Conservation (phyloP, 2,888 invertebrate species). For the Thera obeliscata region DNA sequence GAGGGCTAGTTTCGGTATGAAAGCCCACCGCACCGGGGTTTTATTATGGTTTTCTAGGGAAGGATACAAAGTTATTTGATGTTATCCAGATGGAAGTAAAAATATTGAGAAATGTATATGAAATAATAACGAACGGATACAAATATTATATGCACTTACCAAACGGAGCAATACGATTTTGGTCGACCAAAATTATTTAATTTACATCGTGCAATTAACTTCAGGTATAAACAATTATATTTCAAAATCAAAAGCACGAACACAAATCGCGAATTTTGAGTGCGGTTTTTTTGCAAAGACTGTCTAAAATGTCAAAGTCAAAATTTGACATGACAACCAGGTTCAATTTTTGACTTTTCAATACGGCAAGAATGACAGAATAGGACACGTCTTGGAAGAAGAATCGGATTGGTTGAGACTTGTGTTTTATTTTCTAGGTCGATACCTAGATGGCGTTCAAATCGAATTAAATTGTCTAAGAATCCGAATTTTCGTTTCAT, state of each 20-base stretch:
- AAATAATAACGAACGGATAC: not conserved
- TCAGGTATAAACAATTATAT: not conserved
- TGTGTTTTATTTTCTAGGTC: too few relatives aligned
- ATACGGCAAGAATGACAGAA: too few relatives aligned
- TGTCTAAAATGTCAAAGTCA: too few relatives aligned
- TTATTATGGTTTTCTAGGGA: not conserved
- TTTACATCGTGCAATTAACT: not conserved
- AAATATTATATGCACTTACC: not conserved
- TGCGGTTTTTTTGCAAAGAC: too few relatives aligned
- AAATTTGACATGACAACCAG: too few relatives aligned
- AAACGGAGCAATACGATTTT: not conserved
- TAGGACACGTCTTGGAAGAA: too few relatives aligned
- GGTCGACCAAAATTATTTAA: not conserved
- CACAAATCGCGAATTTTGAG: not conserved
- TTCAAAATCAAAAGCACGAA: not conserved
- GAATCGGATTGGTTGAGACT: too few relatives aligned
- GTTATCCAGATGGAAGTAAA: not conserved
- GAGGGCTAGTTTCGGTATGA: not conserved
- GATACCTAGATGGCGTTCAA: too few relatives aligned
- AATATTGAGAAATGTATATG: not conserved
- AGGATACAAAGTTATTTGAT: not conserved
- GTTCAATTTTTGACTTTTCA: too few relatives aligned
- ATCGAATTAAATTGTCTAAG: too few relatives aligned
- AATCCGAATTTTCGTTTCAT: too few relatives aligned
- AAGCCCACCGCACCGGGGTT: not conserved